Conservation (phyloP, 2,113 vertebrate species). For the Neodon shergylaensis region DNA sequence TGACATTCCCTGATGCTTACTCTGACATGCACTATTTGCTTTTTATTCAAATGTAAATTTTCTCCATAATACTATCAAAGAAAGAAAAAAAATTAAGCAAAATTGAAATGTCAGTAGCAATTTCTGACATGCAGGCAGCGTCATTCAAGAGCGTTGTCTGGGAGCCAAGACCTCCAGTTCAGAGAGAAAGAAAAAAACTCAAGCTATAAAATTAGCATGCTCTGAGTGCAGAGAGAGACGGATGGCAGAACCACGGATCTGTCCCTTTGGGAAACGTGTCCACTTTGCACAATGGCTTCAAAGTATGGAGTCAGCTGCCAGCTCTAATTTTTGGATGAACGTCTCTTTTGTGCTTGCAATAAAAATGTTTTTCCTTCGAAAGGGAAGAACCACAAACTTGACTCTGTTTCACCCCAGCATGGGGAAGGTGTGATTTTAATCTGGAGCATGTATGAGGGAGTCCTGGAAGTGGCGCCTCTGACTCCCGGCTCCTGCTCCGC, state of each 20-base stretch:
- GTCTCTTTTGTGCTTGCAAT: conserved; percentile 82
- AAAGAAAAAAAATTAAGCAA: conserved; percentile 85
- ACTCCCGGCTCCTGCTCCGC: neutral
- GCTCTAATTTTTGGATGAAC: conserved; percentile 89
- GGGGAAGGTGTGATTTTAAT: conserved; percentile 58
- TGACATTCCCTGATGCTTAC: conserved; percentile 84
- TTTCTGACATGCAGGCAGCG: conserved; percentile 90
- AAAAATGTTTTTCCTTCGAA: conserved; percentile 42
- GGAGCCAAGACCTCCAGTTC: conserved; percentile 83
- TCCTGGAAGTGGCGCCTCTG: neutral
- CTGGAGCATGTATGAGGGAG: neutral
- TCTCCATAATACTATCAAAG: conserved; percentile 90
- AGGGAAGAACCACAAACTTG: conserved; percentile 33
- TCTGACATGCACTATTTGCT: conserved; percentile 86
- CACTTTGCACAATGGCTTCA: conserved; percentile 79
- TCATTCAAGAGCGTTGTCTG: conserved; percentile 81
- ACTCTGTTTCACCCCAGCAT: neutral
- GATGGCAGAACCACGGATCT: conserved; percentile 33
- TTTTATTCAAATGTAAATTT: conserved; percentile 96
- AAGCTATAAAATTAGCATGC: conserved; percentile 80
- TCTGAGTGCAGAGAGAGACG: conserved; percentile 64
- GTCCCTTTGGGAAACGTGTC: conserved; percentile 77
- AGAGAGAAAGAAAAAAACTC: conserved; percentile 76
- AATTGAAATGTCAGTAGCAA: conserved; percentile 96
- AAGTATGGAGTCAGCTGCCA: conserved; percentile 87